Conservation (phyloP, 2,797 vertebrate genomes). For the Alfaro cultratus region DNA sequence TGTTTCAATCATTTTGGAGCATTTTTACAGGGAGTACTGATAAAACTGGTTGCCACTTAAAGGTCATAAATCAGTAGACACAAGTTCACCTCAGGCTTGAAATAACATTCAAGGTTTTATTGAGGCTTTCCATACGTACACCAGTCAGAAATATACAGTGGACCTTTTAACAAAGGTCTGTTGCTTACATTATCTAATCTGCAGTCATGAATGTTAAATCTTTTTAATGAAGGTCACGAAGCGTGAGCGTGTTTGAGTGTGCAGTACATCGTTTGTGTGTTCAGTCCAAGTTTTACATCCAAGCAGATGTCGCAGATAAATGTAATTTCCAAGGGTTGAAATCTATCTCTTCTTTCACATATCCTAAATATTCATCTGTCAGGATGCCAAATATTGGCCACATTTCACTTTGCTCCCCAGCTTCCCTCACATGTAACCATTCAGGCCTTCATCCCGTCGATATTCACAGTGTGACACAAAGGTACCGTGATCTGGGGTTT, state of each 20-base stretch:
- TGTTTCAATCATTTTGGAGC: neutral
- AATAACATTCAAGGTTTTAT: slow-evolving; percentile 86
- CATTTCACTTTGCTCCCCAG: slow-evolving; percentile 48
- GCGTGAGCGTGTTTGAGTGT: slow-evolving; percentile 39
- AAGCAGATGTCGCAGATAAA: slow-evolving; percentile 57
- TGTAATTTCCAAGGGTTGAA: slow-evolving; percentile 40
- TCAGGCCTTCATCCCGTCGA: slow-evolving; percentile 34
- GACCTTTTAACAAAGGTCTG: slow-evolving; percentile 75
- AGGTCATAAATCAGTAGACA: slow-evolving; percentile 58
- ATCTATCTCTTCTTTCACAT: slow-evolving; percentile 36
- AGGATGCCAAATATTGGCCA: slow-evolving; percentile 73
- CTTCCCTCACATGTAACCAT: slow-evolving; percentile 18
- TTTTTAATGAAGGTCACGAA: slow-evolving; percentile 64
- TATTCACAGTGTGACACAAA: neutral
- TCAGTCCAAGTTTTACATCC: slow-evolving; percentile 56
- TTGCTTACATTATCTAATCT: slow-evolving; percentile 74
- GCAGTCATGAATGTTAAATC: slow-evolving; percentile 62
- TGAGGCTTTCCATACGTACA: slow-evolving; percentile 84
- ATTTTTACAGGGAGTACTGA: neutral
- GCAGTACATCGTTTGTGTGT: slow-evolving; percentile 44
- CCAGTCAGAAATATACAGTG: slow-evolving; percentile 83
- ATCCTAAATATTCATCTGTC: slow-evolving; percentile 20
- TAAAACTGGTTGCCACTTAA: slow-evolving; percentile 2
- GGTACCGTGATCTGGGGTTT: slow-evolving; percentile 20
- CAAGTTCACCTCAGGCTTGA: slow-evolving; percentile 53